Percentiles rank a stretch among this genome's conserved stretches.
Evolutionary conservation across 2,797 vertebrate species (phyloP).

Genomic region (Psittacula derbiana): DNA sequence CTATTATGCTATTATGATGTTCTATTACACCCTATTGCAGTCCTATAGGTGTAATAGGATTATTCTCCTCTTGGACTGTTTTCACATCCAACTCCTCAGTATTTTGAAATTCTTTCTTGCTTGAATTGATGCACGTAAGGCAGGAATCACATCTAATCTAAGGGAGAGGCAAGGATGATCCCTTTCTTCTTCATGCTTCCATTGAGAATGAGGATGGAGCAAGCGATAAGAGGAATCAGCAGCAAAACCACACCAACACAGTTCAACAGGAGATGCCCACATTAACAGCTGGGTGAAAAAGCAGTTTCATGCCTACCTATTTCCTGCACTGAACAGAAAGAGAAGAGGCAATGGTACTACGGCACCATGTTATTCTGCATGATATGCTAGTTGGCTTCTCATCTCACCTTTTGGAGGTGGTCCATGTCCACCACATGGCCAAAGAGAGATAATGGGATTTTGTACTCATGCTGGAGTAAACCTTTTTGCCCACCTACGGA

Average conservation of each 20-base stretch:
- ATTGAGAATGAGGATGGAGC: neutral
- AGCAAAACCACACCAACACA: neutral
- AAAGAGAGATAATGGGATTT: neutral
- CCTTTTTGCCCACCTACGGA: neutral
- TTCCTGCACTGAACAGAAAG: neutral
- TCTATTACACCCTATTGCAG: neutral
- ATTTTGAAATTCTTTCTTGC: neutral
- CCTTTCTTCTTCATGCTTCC: neutral
- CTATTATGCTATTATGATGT: neutral
- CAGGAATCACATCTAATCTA: neutral
- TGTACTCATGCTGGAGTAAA: neutral
- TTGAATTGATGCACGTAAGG: neutral
- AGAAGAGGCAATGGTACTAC: neutral
- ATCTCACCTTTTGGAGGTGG: neutral
- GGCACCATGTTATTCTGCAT: neutral
- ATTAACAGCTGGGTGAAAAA: rapidly evolving
- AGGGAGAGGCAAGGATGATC: neutral
- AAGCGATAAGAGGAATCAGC: neutral
- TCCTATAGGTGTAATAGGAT: neutral
- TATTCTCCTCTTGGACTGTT: neutral
- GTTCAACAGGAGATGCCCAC: neutral
- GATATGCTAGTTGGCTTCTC: neutral
- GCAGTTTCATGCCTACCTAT: neutral
- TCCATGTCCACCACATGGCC: neutral
- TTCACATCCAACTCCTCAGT: neutral